A percentile compares a stretch with the other conserved stretches of the same genome.
These are phyloP conservation scores for Atherinosoma microstoma DNA, from an alignment of 2,797 vertebrate species.

Conservation along the genomic window DNA sequence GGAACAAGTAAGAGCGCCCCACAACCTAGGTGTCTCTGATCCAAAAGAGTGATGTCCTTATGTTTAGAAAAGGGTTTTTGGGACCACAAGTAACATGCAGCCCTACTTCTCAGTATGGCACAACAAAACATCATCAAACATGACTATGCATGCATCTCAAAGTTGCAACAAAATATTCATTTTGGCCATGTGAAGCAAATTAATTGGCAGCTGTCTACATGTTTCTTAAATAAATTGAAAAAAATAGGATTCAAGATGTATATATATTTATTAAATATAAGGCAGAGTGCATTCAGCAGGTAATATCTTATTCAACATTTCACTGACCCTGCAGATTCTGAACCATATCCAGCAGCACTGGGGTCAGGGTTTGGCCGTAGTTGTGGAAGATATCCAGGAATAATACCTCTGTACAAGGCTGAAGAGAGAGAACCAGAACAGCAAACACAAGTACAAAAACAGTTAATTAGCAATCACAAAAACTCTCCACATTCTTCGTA, in stretches of 20 bases:
- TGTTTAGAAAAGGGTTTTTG: too few species aligned
- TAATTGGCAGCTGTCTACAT: background rate
- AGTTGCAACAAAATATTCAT: background rate
- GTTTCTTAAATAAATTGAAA: background rate
- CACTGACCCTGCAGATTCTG: conserved; percentile 90
- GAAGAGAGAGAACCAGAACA: conserved; percentile 41
- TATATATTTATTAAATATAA: too few species aligned
- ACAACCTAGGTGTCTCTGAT: too few species aligned
- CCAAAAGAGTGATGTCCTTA: too few species aligned
- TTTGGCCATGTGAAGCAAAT: background rate
- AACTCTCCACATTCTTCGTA: background rate
- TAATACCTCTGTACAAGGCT: conserved; percentile 97
- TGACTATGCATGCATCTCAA: background rate
- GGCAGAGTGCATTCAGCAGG: background rate
- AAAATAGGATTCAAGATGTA: too few species aligned
- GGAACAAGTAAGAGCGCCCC: too few species aligned
- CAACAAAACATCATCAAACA: background rate
- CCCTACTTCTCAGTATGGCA: too few species aligned
- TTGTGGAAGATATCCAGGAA: conserved; percentile 98
- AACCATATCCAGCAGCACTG: conserved; percentile 95
- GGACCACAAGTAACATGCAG: too few species aligned
- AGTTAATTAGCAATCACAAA: conserved; percentile 7
- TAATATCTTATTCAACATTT: conserved; percentile 6
- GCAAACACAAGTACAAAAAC: conserved; percentile 5
- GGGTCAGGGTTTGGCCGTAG: conserved; percentile 94